Conservation (phyloP, 2,888 invertebrate genomes). For the Parasteatoda lunata region DNA sequence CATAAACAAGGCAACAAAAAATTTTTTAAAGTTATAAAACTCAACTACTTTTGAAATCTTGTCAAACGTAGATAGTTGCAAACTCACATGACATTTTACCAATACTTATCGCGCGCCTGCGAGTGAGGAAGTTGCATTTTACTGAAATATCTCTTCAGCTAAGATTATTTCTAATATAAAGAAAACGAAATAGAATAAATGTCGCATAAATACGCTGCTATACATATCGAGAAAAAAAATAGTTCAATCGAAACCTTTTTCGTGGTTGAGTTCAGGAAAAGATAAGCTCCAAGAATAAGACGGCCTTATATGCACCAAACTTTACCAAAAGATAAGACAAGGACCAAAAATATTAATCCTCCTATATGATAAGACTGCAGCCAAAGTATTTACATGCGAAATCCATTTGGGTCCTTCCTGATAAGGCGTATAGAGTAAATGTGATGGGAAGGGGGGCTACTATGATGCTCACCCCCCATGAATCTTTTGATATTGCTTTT, state of each 20-base stretch:
- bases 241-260: slow-evolving; percentile 3
- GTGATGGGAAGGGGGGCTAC: slow-evolving; percentile 3
- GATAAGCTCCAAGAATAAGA: slow-evolving; percentile 50
- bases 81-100: no score
- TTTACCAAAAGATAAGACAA: slow-evolving; percentile 49
- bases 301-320: slow-evolving; percentile 55
- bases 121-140: background rate
- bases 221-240: slow-evolving; percentile 31
- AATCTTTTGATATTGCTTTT: slow-evolving; percentile 49
- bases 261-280: slow-evolving; percentile 27
- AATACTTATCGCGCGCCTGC: background rate
- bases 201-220: background rate
- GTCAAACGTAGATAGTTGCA: no score
- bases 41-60: no score
- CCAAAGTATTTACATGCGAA: slow-evolving; percentile 68
- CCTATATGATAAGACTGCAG: slow-evolving; percentile 46
- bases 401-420: slow-evolving; percentile 60
- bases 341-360: slow-evolving; percentile 60
- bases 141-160: background rate
- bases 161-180: background rate
- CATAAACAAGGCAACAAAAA: no score
- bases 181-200: background rate
- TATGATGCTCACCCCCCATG: slow-evolving; percentile 33
- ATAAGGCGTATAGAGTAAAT: slow-evolving; percentile 41
- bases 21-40: no score